Conservation (phyloP, 2,888 invertebrate species). For the Spilarctia lutea region DNA sequence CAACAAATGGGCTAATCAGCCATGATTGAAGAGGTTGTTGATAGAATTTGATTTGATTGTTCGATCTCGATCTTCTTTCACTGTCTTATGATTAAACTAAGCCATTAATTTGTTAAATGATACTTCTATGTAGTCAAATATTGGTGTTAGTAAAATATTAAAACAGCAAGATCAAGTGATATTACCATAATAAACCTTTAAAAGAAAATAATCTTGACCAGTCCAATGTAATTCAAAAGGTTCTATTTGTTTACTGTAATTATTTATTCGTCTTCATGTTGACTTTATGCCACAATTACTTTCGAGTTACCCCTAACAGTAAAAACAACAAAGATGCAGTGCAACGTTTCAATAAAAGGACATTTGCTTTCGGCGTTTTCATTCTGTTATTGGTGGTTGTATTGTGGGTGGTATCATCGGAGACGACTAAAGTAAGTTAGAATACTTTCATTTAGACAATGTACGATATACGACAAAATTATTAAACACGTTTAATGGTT, state of each 20-base stretch:
- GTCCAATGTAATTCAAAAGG: conserved; percentile 41
- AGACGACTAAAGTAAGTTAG: conserved; percentile 94
- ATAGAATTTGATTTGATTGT: conserved; percentile 40
- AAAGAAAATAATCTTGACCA: conserved; percentile 47
- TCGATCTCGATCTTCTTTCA: conserved; percentile 26
- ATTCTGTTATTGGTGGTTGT: conserved; percentile 96
- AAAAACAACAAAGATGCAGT: conserved; percentile 76
- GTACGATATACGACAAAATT: background rate
- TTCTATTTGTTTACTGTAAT: conserved; percentile 37
- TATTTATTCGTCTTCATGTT: conserved; percentile 75
- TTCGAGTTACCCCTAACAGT: conserved; percentile 74
- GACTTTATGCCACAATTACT: conserved; percentile 84
- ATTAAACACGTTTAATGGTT: conserved; percentile 33
- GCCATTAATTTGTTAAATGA: background rate
- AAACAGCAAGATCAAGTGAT: conserved; percentile 20
- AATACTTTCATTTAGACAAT: background rate
- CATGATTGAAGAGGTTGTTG: conserved; percentile 48
- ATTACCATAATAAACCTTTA: conserved; percentile 25
- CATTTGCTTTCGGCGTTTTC: conserved; percentile 93
- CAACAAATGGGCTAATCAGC: conserved; percentile 29
- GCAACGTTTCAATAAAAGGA: conserved; percentile 73
- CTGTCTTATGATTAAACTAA: conserved; percentile 18
- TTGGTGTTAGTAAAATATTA: background rate
- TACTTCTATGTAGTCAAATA: background rate
- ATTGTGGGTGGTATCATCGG: conserved; percentile 98